These are phyloP conservation scores for Colletes gigas DNA, from an alignment of 1,140 invertebrate species.

Conservation along the genomic window DNA sequence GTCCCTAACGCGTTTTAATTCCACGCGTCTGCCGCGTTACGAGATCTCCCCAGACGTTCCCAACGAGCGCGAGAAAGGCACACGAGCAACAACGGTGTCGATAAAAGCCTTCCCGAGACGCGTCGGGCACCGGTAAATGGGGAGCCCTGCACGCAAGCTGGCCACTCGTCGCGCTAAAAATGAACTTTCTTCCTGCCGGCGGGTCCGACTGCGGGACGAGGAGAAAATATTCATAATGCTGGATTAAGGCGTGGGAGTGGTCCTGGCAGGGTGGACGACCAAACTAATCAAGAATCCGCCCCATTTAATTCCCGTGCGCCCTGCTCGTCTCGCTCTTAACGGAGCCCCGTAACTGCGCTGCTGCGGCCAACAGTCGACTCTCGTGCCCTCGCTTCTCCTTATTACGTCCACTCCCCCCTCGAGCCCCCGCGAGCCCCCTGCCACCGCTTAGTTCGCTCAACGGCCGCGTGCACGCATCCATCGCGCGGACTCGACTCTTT, in stretches of 20 bases:
- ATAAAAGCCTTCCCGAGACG: slow-evolving; percentile 35
- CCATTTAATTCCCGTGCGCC: slow-evolving; percentile 70
- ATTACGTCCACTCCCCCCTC: slow-evolving; percentile 32
- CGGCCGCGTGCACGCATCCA: neutral
- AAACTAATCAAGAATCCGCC: slow-evolving; percentile 73
- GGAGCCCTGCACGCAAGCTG: too few relatives aligned
- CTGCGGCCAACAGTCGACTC: slow-evolving; percentile 24
- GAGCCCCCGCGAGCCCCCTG: neutral
- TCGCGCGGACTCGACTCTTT: slow-evolving; percentile 22
- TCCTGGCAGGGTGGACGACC: slow-evolving; percentile 57
- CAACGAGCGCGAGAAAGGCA: neutral
- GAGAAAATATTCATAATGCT: slow-evolving; percentile 75
- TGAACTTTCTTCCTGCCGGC: slow-evolving; percentile 2
- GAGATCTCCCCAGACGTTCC: neutral
- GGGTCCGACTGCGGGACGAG: slow-evolving; percentile 33
- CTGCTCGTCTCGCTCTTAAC: slow-evolving; percentile 39
- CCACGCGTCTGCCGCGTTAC: neutral
- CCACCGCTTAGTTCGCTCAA: neutral
- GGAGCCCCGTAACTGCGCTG: slow-evolving; percentile 1
- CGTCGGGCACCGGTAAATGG: slow-evolving; percentile 2
- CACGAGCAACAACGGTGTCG: neutral
- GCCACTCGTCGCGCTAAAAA: neutral
- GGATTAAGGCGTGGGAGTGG: slow-evolving; percentile 68
- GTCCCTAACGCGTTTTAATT: slow-evolving; percentile 10
- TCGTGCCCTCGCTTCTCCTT: slow-evolving; percentile 45